These are phyloP conservation scores for Pitta sordida DNA, from an alignment of 2,113 vertebrate genomes.

Conservation along the genomic window DNA sequence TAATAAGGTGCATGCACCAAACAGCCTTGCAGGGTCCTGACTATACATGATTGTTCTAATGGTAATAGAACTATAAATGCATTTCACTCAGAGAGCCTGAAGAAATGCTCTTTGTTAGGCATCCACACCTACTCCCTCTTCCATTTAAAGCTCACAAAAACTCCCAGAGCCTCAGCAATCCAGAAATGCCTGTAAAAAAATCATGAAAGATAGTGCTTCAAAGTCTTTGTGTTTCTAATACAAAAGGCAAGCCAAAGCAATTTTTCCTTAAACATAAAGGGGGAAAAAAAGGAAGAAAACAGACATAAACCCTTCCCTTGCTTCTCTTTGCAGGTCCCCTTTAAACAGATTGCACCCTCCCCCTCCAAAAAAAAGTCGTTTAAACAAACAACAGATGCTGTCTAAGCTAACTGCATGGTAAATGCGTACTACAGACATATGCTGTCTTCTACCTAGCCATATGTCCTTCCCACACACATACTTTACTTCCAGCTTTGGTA, in stretches of 20 bases:
- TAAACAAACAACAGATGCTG: constrained; percentile 69
- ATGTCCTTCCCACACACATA: constrained; percentile 52
- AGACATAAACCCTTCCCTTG: background rate
- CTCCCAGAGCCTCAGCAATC: background rate
- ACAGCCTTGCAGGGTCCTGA: background rate
- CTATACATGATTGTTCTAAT: background rate
- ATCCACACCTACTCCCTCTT: background rate
- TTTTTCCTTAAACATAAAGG: background rate
- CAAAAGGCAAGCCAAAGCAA: constrained; percentile 15
- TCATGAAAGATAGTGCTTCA: background rate
- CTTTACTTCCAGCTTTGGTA: background rate
- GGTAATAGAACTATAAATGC: background rate
- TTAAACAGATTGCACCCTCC: constrained; percentile 18
- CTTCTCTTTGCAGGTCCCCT: background rate
- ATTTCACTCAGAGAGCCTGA: background rate
- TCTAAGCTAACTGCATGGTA: constrained; percentile 41
- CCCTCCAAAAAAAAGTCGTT: constrained; percentile 21
- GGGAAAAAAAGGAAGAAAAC: background rate
- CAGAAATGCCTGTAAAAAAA: constrained; percentile 11
- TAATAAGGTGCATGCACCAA: background rate
- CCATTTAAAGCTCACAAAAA: background rate
- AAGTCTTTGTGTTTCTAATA: constrained; percentile 2
- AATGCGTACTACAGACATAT: constrained; percentile 57
- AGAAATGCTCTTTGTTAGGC: background rate
- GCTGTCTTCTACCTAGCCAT: constrained; percentile 46